A percentile compares a stretch with the other conserved stretches of the same genome.
Evolutionary conservation across 2,113 vertebrate species (phyloP).

Genomic region (Apodemus speciosus): DNA sequence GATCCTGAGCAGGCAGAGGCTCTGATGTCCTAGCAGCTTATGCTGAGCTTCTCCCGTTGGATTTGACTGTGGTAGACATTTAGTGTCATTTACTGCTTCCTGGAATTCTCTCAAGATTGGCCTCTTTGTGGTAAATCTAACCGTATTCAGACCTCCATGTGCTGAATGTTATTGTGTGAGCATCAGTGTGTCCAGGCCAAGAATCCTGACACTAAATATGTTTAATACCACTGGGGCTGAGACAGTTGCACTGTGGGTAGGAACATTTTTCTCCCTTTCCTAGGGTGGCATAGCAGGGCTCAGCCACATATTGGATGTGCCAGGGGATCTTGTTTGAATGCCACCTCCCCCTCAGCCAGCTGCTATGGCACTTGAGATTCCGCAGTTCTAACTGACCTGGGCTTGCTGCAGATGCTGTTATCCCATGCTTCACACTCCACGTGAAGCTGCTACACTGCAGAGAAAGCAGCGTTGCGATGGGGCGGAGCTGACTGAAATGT

Average conservation of each 20-base stretch:
- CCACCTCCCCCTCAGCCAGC: neutral
- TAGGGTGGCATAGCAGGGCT: too few relatives aligned
- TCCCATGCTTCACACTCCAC: neutral
- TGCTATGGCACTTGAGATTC: neutral
- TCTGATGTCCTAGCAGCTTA: neutral
- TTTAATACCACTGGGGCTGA: neutral
- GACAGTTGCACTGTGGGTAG: neutral
- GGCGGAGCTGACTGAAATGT: neutral
- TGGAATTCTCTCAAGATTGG: neutral
- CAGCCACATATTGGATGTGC: neutral
- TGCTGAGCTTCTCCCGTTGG: neutral
- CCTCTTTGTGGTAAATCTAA: neutral
- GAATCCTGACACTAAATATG: neutral
- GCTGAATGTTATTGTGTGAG: neutral
- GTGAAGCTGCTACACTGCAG: neutral
- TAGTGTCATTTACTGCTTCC: slow-evolving; percentile 34
- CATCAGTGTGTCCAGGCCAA: neutral
- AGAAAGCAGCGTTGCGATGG: neutral
- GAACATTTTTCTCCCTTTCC: neutral
- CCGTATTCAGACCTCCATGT: neutral
- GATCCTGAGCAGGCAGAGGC: neutral
- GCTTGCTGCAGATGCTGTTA: rapidly evolving
- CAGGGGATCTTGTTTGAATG: neutral
- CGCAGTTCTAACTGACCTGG: neutral
- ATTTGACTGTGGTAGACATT: slow-evolving; percentile 11